Evolutionary conservation across 2,888 invertebrate species (phyloP).

Genomic region (Drosophila anomalipes): DNA sequence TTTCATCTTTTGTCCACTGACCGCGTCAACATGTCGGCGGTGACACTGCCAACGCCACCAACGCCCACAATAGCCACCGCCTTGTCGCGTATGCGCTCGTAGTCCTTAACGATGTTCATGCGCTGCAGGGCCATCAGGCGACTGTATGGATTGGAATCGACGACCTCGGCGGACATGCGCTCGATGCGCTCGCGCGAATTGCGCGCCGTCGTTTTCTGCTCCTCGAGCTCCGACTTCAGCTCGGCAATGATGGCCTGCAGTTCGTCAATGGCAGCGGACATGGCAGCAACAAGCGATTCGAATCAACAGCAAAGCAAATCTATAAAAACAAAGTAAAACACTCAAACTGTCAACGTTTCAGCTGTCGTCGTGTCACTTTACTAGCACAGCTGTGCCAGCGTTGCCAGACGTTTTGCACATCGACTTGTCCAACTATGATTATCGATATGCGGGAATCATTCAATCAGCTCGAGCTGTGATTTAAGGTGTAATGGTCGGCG

Average conservation of each 20-base stretch:
- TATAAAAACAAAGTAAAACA: background rate
- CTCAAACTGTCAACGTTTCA: constrained; percentile 5
- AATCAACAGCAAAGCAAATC: constrained; percentile 21
- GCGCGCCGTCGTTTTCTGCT: constrained; percentile 64
- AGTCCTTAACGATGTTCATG: constrained; percentile 99
- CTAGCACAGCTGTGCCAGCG: constrained; percentile 6
- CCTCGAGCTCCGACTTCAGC: constrained; percentile 88
- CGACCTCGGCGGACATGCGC: constrained; percentile 97
- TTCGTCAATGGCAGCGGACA: constrained; percentile 88
- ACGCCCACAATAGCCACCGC: constrained; percentile 98
- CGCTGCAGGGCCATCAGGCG: constrained; percentile 99
- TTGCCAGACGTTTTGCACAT: background rate
- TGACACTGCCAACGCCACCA: constrained; percentile 99
- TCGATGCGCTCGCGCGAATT: constrained; percentile 90
- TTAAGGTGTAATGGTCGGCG: background rate
- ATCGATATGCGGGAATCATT: constrained; percentile 7
- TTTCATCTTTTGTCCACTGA: constrained; percentile 27
- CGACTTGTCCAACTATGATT: background rate
- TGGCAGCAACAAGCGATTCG: constrained; percentile 67
- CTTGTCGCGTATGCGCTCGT: constrained; percentile 95
- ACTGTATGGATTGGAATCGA: constrained; percentile 99
- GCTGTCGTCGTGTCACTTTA: constrained; percentile 72
- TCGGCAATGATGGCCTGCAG: constrained; percentile 88
- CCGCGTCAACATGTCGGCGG: constrained; percentile 98
- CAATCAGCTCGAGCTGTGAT: background rate